Conservation (phyloP, 1,140 invertebrate genomes). For the Euura saliciscinereae region DNA sequence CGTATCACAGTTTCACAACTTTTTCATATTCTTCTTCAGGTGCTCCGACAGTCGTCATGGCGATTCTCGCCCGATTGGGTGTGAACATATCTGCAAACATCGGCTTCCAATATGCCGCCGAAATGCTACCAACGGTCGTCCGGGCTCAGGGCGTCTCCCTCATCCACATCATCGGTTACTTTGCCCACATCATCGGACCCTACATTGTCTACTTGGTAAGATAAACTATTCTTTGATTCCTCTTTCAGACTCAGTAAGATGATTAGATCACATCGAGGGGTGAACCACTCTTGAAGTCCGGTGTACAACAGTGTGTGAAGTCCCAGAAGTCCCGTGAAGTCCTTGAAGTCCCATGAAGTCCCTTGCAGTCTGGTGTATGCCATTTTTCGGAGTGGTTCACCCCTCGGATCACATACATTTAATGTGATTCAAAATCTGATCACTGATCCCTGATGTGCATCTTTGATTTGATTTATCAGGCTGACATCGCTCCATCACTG, state of each 20-base stretch:
- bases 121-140: conserved; percentile 86
- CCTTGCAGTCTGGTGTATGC: too few species aligned
- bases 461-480: conserved; percentile 44
- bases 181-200: conserved; percentile 80
- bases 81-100: conserved; percentile 90
- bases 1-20: background rate
- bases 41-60: conserved; percentile 71
- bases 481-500: conserved; percentile 68
- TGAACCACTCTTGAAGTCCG: too few species aligned
- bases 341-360: too few species aligned
- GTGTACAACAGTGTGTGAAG: too few species aligned
- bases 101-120: conserved; percentile 86
- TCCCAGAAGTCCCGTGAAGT: too few species aligned
- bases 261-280: too few species aligned
- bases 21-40: conserved; percentile 54
- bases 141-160: conserved; percentile 82
- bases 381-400: too few species aligned
- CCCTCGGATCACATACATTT: background rate
- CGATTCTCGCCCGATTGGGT: conserved; percentile 80
- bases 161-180: conserved; percentile 85
- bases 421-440: background rate
- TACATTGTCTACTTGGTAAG: conserved; percentile 80
- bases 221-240: background rate
- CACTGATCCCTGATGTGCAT: background rate
- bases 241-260: too few species aligned